Base-by-base conservation (phyloP, 1,140 invertebrate genomes). In the Penaeus japonicus region DNA sequence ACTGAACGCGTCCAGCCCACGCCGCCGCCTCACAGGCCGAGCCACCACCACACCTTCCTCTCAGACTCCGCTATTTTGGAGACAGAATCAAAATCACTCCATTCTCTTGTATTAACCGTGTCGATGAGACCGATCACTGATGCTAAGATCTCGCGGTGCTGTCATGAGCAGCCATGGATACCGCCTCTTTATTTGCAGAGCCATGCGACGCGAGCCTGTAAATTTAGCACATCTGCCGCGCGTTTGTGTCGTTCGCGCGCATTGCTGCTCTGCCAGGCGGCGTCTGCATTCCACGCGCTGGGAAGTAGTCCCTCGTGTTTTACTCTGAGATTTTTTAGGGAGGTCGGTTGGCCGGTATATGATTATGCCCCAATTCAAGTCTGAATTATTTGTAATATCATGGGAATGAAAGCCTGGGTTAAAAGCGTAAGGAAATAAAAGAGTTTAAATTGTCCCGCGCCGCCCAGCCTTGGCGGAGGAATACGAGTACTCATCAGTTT, bases 241-340 rank as follows among this genome's bases (percentile, higher is more conserved):
- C 82, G 87, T 89, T 89, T 85, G 82, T 85, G 87, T 65, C 79
- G n/a, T 89, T 89, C 87, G 75, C 87, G 87, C 87, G 87, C 87
- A 89, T 81, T 80, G 81, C 87, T 78, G 86, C 86, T 77, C 70
- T 27, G 47, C 62, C n/a, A 54, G 62, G 83, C 83, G 5, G 30
- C 55, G 27, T 18, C 65, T 47, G 39, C 87, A 89, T 89, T 88
- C 87, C 87, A 80, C 87, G 82, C 87, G 82, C 12, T 39, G 17
- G 15, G 55, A 89, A 89, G 55, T 89, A 89, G 87, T 85, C 20
- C 82, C 47, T 53, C 87, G 39, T 89, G 87, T 89, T 89, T 80
- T 30, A 65, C 7, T 54, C 22, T 5, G 47, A 10, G 47, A 47
- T 47, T 47, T 47, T 15, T 47, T 47, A 12, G 47, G 47, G 5